Conservation (phyloP, 92 coral and sea anemone species). For the Epizoanthus rinbou region DNA sequence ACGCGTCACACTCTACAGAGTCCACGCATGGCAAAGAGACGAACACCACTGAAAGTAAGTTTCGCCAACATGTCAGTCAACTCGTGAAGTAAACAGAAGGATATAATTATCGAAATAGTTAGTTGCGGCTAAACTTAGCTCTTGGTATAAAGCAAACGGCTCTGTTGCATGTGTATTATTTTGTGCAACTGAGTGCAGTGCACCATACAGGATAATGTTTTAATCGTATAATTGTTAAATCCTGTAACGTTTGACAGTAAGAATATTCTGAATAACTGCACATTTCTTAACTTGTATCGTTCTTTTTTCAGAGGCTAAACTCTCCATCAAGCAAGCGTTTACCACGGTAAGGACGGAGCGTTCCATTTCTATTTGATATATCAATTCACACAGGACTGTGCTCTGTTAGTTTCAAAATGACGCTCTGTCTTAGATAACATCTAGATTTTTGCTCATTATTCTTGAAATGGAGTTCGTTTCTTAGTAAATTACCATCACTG, state of each 20-base stretch:
- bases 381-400: conserved; percentile 1
- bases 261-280: conserved; percentile 19
- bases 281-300: conserved; percentile 12
- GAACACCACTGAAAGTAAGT: conserved; percentile 28
- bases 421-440: too few relatives aligned
- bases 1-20: conserved; percentile 12
- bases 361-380: conserved; percentile 15
- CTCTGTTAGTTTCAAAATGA: too few relatives aligned
- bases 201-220: too few relatives aligned
- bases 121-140: conserved; percentile 7
- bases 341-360: conserved; percentile 23
- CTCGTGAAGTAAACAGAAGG: conserved; percentile 1
- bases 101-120: not conserved
- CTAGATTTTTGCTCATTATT: too few relatives aligned
- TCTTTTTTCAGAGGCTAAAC: conserved; percentile 23
- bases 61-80: conserved; percentile 13
- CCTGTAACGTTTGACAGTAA: conserved; percentile 3
- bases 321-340: conserved; percentile 26
- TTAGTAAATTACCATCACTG: too few relatives aligned
- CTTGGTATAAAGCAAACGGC: conserved; percentile 2
- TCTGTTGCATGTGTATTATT: too few relatives aligned
- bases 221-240: not conserved
- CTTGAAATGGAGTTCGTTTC: too few relatives aligned
- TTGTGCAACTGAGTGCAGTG: too few relatives aligned
- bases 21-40: conserved; percentile 24